Conservation (phyloP, 2,113 vertebrate genomes). For the Montifringilla adamsi region DNA sequence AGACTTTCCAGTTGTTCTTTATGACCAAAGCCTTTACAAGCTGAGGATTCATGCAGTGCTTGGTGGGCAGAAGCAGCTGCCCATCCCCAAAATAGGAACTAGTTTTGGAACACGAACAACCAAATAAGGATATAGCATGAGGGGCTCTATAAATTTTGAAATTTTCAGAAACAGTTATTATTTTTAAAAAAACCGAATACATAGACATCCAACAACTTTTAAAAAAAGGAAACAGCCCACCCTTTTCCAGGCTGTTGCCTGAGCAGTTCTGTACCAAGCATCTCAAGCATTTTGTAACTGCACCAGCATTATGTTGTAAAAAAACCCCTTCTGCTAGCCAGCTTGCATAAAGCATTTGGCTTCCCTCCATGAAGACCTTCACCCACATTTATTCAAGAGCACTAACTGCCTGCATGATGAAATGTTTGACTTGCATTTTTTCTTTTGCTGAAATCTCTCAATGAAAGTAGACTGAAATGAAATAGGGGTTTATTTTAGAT, state of each 20-base stretch:
- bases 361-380: constrained; percentile 30
- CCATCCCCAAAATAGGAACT: background rate
- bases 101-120: background rate
- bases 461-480: background rate
- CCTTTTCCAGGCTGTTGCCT: constrained; percentile 5
- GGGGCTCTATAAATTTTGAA: background rate
- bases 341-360: constrained; percentile 35
- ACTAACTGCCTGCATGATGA: background rate
- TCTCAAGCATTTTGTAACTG: background rate
- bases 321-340: background rate
- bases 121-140: background rate
- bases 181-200: background rate
- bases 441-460: background rate
- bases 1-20: background rate
- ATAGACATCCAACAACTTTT: background rate
- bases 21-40: background rate
- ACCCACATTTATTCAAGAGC: constrained; percentile 22
- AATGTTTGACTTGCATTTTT: background rate
- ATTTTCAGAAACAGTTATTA: background rate
- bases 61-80: background rate
- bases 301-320: background rate
- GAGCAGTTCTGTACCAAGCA: constrained; percentile 10
- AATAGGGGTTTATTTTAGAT: background rate
- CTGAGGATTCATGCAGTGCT: background rate
- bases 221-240: background rate